Base-by-base conservation (phyloP, 1,140 invertebrate species). In the Patella vulgata region DNA sequence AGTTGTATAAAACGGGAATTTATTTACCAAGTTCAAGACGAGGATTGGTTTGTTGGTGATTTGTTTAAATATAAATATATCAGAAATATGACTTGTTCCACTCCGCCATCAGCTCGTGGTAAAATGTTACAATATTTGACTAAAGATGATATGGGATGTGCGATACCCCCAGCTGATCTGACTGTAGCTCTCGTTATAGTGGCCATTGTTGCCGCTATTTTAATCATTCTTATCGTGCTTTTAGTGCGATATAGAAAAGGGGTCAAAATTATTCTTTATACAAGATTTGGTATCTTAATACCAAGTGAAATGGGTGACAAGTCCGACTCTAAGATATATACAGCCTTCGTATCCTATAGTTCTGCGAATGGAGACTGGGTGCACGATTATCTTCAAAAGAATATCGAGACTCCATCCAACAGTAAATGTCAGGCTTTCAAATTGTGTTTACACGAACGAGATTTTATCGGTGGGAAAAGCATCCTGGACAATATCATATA, bases 401-500 rank as follows among this genome's bases (percentile, higher is more conserved):
- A 52, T 31, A 40, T 79, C 11, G 77, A 75, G 48, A 30, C 3
- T 8, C 17, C 21, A 23, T 1, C 56, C 3, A 3, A 39, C 30
- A 25, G 25, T 2, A 11, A 5, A 23, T 25, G 6, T 14, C 47
- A 12, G 9, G n/a, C 55, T 6, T 70, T 73, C 59, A 71, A 63
- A 50, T 42, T 79, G 33, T 79, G 77, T 58, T 44, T 79, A 1
- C 77, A 79, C 46, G 70, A 77, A 48, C 55, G 73, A 36, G 77
- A 79, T 42, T 79, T 79, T 43, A 51, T 71, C 11, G 70, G 70
- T 14, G 77, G 77, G 9, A 71, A 69, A 6, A 50, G 67, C n/a
- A 77, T 96, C 66, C 89, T 92, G 31, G 94, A 97, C 75, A 95
- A 93, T 27, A 95, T 97, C 70, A 90, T 93, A 53, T 92, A 95